phyloP scores from a whole-genome alignment of 1,140 invertebrate genomes.

The Micrasema minimum region DNA sequence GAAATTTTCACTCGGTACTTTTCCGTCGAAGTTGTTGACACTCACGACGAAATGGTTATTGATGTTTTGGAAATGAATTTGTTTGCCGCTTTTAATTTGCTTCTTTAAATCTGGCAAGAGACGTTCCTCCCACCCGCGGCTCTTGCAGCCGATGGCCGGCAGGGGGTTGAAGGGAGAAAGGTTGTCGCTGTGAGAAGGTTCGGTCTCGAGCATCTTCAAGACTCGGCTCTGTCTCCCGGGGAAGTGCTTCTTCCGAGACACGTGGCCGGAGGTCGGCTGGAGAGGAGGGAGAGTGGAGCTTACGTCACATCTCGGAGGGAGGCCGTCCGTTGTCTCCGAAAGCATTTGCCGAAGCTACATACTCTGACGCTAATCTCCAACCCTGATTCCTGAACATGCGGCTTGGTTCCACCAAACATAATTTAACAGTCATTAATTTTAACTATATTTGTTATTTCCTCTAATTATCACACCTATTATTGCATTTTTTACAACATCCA shows the following conservation, averaged over 20 bases:
- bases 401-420: slow-evolving; percentile 9
- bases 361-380: not conserved
- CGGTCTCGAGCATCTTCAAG: slow-evolving; percentile 61
- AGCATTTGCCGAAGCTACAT: slow-evolving; percentile 24
- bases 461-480: no score
- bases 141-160: slow-evolving; percentile 62
- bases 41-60: slow-evolving; percentile 42
- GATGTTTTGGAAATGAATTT: slow-evolving; percentile 48
- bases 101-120: slow-evolving; percentile 24
- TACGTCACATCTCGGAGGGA: slow-evolving; percentile 25
- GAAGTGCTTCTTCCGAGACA: slow-evolving; percentile 1
- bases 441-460: no score
- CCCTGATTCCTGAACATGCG: not conserved
- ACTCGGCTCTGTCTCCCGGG: slow-evolving; percentile 44
- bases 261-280: no score
- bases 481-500: no score
- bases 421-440: slow-evolving; percentile 1
- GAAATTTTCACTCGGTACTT: slow-evolving; percentile 14
- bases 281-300: not conserved
- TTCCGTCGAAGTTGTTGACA: slow-evolving; percentile 10
- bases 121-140: slow-evolving; percentile 42
- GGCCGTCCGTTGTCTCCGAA: not conserved
- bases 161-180: slow-evolving; percentile 63
- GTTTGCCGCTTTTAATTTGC: slow-evolving; percentile 59
- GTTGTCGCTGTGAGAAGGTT: slow-evolving; percentile 58